Evolutionary conservation across 2,888 invertebrate species (phyloP).

Genomic region (Lochmaea capreae): DNA sequence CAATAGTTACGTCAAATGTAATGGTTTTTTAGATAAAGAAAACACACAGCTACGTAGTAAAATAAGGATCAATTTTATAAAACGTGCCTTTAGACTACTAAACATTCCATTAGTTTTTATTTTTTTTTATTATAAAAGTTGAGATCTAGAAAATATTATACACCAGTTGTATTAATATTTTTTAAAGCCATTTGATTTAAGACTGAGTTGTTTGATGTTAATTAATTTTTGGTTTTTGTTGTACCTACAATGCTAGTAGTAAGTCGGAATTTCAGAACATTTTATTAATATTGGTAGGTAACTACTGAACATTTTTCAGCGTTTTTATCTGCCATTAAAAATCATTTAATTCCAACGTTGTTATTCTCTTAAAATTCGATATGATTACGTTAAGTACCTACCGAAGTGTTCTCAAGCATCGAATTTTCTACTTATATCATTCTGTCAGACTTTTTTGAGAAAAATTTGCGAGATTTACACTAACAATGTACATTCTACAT

Average conservation of each 20-base stretch:
- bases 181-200: constrained; percentile 65
- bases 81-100: constrained; percentile 56
- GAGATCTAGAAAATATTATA: constrained; percentile 32
- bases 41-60: constrained; percentile 42
- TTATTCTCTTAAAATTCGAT: background rate
- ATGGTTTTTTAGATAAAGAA: constrained; percentile 37
- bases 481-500: background rate
- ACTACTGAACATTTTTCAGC: background rate
- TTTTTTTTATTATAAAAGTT: constrained; percentile 40
- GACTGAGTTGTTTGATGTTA: constrained; percentile 62
- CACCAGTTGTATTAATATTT: constrained; percentile 52
- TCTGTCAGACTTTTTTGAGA: background rate
- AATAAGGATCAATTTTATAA: constrained; percentile 45
- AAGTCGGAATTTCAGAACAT: background rate
- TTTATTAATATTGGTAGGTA: background rate
- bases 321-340: background rate
- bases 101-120: constrained; percentile 55
- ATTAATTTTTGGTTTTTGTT: constrained; percentile 55
- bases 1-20: constrained; percentile 3
- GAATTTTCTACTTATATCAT: background rate
- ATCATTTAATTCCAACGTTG: background rate
- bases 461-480: constrained; percentile 3
- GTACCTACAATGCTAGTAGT: constrained; percentile 35
- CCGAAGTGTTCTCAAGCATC: background rate
- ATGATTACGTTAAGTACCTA: background rate